phyloP scores from a whole-genome alignment of 1,140 invertebrate genomes.

The Daktulosphaira vitifoliae region DNA sequence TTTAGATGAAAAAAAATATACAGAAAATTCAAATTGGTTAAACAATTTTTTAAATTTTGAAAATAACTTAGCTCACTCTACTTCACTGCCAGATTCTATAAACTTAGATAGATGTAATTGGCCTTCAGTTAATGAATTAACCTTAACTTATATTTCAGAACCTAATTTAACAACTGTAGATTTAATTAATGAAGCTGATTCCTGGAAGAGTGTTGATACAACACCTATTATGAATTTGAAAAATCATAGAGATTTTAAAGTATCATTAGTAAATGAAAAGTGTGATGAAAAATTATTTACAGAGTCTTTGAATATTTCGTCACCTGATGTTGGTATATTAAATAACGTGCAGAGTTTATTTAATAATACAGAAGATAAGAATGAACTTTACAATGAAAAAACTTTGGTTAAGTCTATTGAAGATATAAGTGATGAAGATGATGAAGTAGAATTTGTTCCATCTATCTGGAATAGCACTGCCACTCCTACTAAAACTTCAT shows the following conservation, averaged over 20 bases:
- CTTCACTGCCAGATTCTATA: conserved; percentile 25
- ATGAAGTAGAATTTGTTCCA: conserved; percentile 50
- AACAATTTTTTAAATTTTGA: conserved; percentile 15
- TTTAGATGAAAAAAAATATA: neutral
- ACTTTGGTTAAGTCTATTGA: conserved; percentile 39
- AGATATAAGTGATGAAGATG: conserved; percentile 41
- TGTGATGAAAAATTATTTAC: neutral
- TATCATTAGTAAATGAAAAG: conserved; percentile 16
- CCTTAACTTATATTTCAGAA: neutral
- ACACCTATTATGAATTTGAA: conserved; percentile 15
- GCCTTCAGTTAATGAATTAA: conserved; percentile 36
- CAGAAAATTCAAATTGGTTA: conserved; percentile 9
- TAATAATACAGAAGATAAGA: neutral
- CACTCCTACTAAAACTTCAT: conserved; percentile 49
- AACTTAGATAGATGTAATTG: conserved; percentile 34
- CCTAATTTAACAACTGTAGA: conserved; percentile 14
- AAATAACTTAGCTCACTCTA: conserved; percentile 8
- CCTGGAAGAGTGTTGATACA: conserved; percentile 21
- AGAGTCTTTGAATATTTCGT: neutral
- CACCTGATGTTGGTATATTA: conserved; percentile 29
- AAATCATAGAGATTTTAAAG: conserved; percentile 24
- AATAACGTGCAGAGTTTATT: conserved; percentile 29
- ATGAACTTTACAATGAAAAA: neutral
- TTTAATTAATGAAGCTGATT: conserved; percentile 7
- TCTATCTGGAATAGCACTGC: conserved; percentile 51